Evolutionary conservation across 53 echinoderm and acorn worm species (phyloP).

Genomic region (Patiria pectinifera): DNA sequence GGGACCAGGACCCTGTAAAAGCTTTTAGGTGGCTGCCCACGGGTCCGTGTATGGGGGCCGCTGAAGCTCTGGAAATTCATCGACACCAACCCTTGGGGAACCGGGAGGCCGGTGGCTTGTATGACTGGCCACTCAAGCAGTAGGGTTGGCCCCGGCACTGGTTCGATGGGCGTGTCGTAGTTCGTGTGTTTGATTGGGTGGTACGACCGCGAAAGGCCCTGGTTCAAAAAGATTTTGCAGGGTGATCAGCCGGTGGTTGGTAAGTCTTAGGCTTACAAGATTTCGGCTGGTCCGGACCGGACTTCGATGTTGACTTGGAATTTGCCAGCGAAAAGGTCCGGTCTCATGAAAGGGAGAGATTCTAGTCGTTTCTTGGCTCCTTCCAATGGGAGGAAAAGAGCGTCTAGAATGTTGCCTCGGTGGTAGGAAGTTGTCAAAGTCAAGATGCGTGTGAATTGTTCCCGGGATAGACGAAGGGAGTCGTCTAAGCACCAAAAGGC

Average conservation of each 20-base stretch:
- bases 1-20: not conserved
- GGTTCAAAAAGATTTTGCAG: not conserved
- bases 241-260: not conserved
- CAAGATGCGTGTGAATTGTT: not conserved
- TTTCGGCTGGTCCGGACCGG: not conserved
- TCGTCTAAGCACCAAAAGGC: not conserved
- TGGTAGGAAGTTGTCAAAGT: not conserved
- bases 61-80: not conserved
- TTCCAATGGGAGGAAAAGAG: slow-evolving; percentile 13
- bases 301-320: not conserved
- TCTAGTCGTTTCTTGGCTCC: not conserved
- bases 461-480: not conserved
- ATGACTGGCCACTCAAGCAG: not conserved
- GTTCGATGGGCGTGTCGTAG: no score
- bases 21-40: slow-evolving; percentile 30
- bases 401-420: not conserved
- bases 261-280: not conserved
- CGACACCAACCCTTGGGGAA: not conserved
- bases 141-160: no score
- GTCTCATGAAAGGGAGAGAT: not conserved
- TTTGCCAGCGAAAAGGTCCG: slow-evolving; percentile 16
- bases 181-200: no score
- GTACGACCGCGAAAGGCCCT: no score
- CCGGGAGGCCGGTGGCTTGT: not conserved
- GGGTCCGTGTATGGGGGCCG: slow-evolving; percentile 4